A percentile compares a stretch with the other conserved stretches of the same genome.
phyloP scores from a whole-genome alignment of 2,888 invertebrate genomes.

The Antitype chi region DNA sequence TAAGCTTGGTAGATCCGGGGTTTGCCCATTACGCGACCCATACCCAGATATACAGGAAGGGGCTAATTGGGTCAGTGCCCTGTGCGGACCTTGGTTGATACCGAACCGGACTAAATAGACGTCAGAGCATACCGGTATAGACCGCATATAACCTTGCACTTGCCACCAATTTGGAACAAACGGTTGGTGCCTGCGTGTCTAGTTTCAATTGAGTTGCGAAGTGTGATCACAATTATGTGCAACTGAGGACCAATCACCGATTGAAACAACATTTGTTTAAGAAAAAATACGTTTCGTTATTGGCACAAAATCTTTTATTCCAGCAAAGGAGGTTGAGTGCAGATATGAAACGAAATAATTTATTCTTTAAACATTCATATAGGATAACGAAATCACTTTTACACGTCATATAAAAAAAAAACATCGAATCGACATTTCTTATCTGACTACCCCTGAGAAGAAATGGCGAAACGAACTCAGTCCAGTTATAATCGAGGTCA shows the following conservation, averaged over 20 bases:
- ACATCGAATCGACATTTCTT: no score
- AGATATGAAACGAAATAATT: background rate
- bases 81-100: slow-evolving; percentile 16
- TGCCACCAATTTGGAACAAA: slow-evolving; percentile 45
- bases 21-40: slow-evolving; percentile 1
- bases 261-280: background rate
- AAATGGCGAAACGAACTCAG: no score
- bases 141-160: slow-evolving; percentile 59
- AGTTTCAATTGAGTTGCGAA: slow-evolving; percentile 37
- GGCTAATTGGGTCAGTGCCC: slow-evolving; percentile 52
- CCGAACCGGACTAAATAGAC: slow-evolving; percentile 14
- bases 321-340: background rate
- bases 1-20: background rate
- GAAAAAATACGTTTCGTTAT: background rate
- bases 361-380: no score
- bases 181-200: slow-evolving; percentile 44
- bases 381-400: no score
- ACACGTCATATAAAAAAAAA: no score
- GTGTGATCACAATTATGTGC: slow-evolving; percentile 19
- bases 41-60: slow-evolving; percentile 18
- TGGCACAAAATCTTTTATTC: background rate
- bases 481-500: no score
- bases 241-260: slow-evolving; percentile 17
- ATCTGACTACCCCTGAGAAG: no score
- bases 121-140: slow-evolving; percentile 36